These are phyloP conservation scores for Cinclus mexicanus DNA, from an alignment of 2,113 vertebrate genomes.

Conservation along the genomic window DNA sequence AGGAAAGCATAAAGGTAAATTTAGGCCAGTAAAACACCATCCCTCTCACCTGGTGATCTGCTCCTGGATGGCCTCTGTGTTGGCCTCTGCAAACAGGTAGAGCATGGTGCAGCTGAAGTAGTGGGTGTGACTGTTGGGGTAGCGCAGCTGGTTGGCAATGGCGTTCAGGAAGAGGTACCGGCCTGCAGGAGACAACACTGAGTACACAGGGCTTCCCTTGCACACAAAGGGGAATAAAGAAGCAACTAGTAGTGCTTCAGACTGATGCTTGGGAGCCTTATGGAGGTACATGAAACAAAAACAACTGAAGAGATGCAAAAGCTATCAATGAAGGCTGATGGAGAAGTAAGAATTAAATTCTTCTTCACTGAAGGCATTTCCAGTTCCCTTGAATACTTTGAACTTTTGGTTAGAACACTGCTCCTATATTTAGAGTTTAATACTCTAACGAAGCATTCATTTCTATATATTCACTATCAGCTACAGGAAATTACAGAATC, in stretches of 20 bases:
- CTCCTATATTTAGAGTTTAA: background rate
- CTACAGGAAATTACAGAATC: background rate
- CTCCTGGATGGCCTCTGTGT: slow-evolving; percentile 98
- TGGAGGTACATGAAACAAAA: background rate
- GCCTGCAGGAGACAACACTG: slow-evolving; percentile 70
- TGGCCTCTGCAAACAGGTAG: slow-evolving; percentile 97
- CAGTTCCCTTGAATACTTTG: background rate
- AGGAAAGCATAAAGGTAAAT: background rate
- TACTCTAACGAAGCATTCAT: fast-evolving
- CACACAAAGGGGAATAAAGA: background rate
- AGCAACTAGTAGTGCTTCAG: background rate
- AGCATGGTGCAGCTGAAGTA: slow-evolving; percentile 99
- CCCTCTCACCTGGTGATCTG: slow-evolving; percentile 91
- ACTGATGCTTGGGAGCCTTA: background rate
- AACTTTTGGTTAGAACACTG: background rate
- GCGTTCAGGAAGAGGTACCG: slow-evolving; percentile 98
- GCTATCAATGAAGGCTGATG: background rate
- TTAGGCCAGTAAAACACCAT: fast-evolving
- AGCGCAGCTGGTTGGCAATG: slow-evolving; percentile 97
- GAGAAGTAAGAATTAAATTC: background rate
- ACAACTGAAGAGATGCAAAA: background rate
- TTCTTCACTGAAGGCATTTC: background rate
- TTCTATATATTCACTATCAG: background rate
- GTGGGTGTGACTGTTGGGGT: slow-evolving; percentile 98
- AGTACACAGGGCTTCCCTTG: background rate